These are phyloP conservation scores for Chionoecetes opilio DNA, from an alignment of 1,140 invertebrate species.

Conservation along the genomic window DNA sequence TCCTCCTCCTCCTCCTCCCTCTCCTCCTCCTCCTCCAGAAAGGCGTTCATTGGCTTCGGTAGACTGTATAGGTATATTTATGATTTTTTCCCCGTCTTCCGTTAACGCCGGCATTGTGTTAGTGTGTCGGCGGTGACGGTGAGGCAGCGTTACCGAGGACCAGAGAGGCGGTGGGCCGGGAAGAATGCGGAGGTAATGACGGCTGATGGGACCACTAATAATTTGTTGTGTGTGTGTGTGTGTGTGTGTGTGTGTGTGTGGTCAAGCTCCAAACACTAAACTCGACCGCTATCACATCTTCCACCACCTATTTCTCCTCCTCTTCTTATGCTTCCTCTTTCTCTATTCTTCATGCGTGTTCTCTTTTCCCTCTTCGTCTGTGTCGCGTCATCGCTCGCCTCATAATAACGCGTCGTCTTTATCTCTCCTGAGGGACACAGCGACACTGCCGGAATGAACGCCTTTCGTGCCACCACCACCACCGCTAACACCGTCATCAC, in stretches of 20 bases:
- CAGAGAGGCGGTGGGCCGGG: not conserved
- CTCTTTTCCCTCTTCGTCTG: not conserved
- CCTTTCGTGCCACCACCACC: no score
- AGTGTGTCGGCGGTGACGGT: not conserved
- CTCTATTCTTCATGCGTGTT: no score
- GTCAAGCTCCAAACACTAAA: no score
- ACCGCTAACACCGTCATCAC: no score
- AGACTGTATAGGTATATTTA: not conserved
- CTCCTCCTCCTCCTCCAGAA: not conserved
- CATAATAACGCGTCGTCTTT: no score
- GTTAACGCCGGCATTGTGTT: not conserved
- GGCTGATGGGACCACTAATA: not conserved
- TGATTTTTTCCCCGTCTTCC: not conserved
- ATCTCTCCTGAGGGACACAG: no score
- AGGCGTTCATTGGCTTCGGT: not conserved
- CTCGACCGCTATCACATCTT: not conserved
- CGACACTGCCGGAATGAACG: no score
- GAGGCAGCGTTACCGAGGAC: not conserved
- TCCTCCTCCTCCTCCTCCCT: not conserved
- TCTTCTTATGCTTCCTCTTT: not conserved
- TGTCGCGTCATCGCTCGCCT: no score
- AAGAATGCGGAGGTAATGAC: not conserved
- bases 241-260: not conserved
- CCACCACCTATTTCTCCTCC: not conserved
- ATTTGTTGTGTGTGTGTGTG: constrained; percentile 29